Evolutionary conservation across 2,113 vertebrate genomes (phyloP), one percentile per base, ranked within the genome.

Genomic region (Thymallus thymallus): DNA sequence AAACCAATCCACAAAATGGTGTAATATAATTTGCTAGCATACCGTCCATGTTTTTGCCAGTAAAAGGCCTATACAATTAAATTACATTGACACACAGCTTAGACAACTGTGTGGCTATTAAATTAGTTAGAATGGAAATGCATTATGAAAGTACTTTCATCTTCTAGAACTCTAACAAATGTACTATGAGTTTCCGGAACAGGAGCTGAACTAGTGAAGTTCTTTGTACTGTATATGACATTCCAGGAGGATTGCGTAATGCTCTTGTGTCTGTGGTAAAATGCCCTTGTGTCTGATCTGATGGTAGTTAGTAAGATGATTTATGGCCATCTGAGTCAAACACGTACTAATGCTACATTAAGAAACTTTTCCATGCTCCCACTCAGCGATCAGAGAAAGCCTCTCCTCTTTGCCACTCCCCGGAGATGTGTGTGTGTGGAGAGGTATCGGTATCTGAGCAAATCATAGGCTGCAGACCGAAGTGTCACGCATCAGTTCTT

Each of bases 401-500:
- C 51, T 41, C 45, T 68, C 4, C 29, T 62, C 70, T 77, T 69
- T 77, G 73, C 35, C 35, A 41, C 35, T 41, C 35, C 35, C 35
- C 35, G 9, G 35, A 41, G 9, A 41, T 60, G 51, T 55, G 23
- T 66, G 30, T 71, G 69, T 74, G 73, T 67, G 26, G 3, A 32
- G 63, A 55, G 26, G 71, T 72, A 32, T 46, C 7, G 4, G 14
- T 66, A 69, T 69, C 68, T 62, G 55, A 62, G 60, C 35, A 75
- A 35, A 56, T 67, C 61, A 45, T 67, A 26, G 35, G 51, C 18
- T 30, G 23, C 55, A 45, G 71, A 76, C 73, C 13, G 65, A 60
- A 80, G 70, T 76, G 74, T 79, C 78, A 75, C 76, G 12, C 75
- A 67, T 24, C 30, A 26, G 66, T 82, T 78, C 73, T 83, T 32